Conservation (phyloP, 1,140 invertebrate genomes). For the Apis cerana region DNA sequence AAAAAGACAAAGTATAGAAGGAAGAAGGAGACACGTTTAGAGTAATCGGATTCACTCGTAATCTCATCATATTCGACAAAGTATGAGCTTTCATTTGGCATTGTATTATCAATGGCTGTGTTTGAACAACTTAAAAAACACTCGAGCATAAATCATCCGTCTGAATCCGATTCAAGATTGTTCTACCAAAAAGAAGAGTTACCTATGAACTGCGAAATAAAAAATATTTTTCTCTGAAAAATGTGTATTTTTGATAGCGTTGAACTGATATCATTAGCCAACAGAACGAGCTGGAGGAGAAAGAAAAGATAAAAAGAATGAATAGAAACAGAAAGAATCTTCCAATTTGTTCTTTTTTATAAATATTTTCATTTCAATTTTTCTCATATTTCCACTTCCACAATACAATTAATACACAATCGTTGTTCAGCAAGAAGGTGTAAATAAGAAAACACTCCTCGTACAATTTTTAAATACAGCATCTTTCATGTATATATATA, state of each 20-base stretch:
- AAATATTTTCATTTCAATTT: background rate
- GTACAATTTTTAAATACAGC: conserved; percentile 63
- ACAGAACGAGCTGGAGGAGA: background rate
- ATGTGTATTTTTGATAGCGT: conserved; percentile 44
- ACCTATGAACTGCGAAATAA: conserved; percentile 50
- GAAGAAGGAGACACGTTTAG: background rate
- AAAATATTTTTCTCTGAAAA: conserved; percentile 49
- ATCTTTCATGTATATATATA: conserved; percentile 71
- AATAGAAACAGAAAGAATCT: background rate
- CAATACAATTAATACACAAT: background rate
- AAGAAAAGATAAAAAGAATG: background rate
- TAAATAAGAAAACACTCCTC: conserved; percentile 43
- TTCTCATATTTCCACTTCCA: background rate
- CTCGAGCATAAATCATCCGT: conserved; percentile 6
- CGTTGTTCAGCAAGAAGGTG: background rate
- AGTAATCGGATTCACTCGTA: conserved; percentile 16
- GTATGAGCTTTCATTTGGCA: background rate
- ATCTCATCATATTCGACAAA: background rate
- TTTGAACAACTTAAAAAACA: background rate
- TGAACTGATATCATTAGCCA: background rate
- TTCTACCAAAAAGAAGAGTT: conserved; percentile 46
- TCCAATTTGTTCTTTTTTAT: background rate
- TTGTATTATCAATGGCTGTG: conserved; percentile 36
- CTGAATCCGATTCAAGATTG: conserved; percentile 27
- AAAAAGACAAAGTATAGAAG: background rate